These are phyloP conservation scores for Drosophila busckii DNA, from an alignment of 1,140 invertebrate species.

Conservation along the genomic window DNA sequence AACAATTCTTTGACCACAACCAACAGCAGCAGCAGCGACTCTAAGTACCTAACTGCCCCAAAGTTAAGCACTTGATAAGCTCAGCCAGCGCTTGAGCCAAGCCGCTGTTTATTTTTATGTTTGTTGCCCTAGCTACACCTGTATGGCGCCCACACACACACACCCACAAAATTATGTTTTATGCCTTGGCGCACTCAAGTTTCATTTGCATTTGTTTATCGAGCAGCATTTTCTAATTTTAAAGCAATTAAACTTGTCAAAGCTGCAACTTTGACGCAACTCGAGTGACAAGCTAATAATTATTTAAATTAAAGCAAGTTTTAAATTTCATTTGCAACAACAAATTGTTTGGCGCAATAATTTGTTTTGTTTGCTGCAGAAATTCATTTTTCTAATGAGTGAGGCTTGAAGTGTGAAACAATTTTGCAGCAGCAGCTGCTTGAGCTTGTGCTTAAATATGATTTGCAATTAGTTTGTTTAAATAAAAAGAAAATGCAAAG, in stretches of 20 bases:
- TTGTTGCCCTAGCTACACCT: slow-evolving; percentile 59
- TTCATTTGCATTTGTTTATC: slow-evolving; percentile 54
- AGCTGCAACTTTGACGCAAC: slow-evolving; percentile 39
- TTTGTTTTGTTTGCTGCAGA: slow-evolving; percentile 14
- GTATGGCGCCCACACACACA: too few relatives aligned
- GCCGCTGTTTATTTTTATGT: slow-evolving; percentile 34
- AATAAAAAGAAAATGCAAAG: slow-evolving; percentile 41
- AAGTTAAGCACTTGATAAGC: slow-evolving; percentile 69
- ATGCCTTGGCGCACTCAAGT: slow-evolving; percentile 1
- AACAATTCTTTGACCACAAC: slow-evolving; percentile 49
- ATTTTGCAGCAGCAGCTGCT: too few relatives aligned
- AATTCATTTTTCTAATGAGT: slow-evolving; percentile 56
- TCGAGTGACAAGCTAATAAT: slow-evolving; percentile 63
- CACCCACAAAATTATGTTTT: too few relatives aligned
- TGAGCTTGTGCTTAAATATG: too few relatives aligned
- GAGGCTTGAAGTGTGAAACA: slow-evolving; percentile 1
- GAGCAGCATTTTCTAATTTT: slow-evolving; percentile 56
- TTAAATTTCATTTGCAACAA: slow-evolving; percentile 60
- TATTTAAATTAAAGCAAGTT: slow-evolving; percentile 74
- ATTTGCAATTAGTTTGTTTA: background rate
- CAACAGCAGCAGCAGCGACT: too few relatives aligned
- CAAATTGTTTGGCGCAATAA: slow-evolving; percentile 39
- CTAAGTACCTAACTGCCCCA: too few relatives aligned
- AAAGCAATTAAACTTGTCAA: slow-evolving; percentile 72
- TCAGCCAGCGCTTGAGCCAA: too few relatives aligned